A percentile compares a stretch with the other conserved stretches of the same genome.
Conservation (phyloP, 2,113 vertebrate genomes). For the Cranoglanis bouderius region DNA sequence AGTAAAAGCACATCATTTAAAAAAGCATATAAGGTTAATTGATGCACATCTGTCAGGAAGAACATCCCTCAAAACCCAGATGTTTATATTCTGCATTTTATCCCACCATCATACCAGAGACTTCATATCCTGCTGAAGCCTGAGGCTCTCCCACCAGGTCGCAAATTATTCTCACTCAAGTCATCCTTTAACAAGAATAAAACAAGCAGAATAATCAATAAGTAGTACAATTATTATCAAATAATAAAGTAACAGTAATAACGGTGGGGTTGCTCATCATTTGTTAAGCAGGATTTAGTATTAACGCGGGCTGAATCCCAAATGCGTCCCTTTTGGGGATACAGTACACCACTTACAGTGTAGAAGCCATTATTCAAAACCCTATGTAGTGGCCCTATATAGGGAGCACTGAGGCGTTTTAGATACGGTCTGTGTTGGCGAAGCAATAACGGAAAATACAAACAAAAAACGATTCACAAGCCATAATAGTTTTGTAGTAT, state of each 20-base stretch:
- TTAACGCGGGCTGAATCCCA: not conserved
- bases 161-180: not conserved
- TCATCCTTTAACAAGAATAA: slow-evolving; percentile 6
- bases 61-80: not conserved
- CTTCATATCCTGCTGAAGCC: slow-evolving; percentile 45
- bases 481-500: not conserved
- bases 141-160: slow-evolving; percentile 15
- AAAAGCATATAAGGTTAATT: not conserved
- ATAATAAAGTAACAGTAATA: not conserved
- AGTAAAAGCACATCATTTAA: not conserved
- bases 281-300: not conserved
- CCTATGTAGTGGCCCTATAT: not conserved
- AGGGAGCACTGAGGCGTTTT: not conserved
- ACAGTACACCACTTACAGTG: not conserved
- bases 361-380: not conserved
- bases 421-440: not conserved
- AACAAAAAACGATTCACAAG: not conserved
- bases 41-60: not conserved
- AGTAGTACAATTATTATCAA: not conserved
- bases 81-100: not conserved
- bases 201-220: not conserved
- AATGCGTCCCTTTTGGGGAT: not conserved
- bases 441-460: not conserved
- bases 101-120: slow-evolving; percentile 32
- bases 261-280: not conserved